Conservation (phyloP, 2,113 vertebrate species). For the Gymnocephalus cernua region DNA sequence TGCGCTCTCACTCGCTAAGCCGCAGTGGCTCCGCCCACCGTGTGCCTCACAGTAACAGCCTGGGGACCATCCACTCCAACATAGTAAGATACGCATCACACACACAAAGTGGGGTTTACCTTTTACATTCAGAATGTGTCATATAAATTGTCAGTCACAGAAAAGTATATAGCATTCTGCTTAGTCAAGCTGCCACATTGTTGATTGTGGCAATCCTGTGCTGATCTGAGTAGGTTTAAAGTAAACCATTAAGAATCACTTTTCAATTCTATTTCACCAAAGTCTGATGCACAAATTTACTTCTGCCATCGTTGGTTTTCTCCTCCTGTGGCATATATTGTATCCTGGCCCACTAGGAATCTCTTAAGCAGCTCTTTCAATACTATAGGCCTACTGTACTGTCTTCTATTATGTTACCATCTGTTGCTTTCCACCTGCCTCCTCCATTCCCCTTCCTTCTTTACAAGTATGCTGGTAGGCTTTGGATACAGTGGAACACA, state of each 20-base stretch:
- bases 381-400: slow-evolving; percentile 52
- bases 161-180: not conserved
- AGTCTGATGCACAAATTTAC: not conserved
- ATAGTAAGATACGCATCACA: slow-evolving; percentile 84
- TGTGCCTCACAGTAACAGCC: slow-evolving; percentile 85
- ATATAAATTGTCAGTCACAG: slow-evolving; percentile 15
- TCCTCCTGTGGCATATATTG: slow-evolving; percentile 27
- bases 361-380: slow-evolving; percentile 20
- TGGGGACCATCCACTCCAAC: slow-evolving; percentile 85
- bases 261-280: not conserved
- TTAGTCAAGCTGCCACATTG: slow-evolving; percentile 1
- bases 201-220: not conserved
- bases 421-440: slow-evolving; percentile 69
- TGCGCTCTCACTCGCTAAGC: slow-evolving; percentile 93
- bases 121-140: slow-evolving; percentile 18
- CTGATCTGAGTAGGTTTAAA: slow-evolving; percentile 18
- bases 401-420: slow-evolving; percentile 63
- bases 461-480: slow-evolving; percentile 30
- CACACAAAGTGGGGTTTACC: not conserved
- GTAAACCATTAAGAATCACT: slow-evolving; percentile 12
- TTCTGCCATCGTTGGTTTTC: slow-evolving; percentile 10
- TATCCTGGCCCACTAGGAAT: slow-evolving; percentile 13
- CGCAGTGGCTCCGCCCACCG: slow-evolving; percentile 87
- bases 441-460: slow-evolving; percentile 50
- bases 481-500: slow-evolving; percentile 40